Conservation (phyloP, 2,797 vertebrate species). For the Salarias fasciatus region DNA sequence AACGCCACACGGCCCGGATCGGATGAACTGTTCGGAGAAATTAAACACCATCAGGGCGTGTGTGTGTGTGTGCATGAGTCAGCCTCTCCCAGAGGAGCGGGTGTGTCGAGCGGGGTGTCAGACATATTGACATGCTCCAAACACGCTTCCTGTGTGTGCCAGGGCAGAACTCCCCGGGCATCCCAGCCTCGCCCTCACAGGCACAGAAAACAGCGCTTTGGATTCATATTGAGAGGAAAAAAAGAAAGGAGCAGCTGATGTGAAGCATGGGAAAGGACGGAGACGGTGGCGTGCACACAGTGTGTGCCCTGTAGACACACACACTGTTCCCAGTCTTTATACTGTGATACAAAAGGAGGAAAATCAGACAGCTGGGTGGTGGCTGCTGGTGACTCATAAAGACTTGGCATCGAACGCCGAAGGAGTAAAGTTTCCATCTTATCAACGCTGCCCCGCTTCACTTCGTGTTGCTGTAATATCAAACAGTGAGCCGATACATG, state of each 20-base stretch:
- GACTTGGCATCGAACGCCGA: conserved; percentile 18
- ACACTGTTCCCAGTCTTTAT: conserved; percentile 23
- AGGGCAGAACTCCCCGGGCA: conserved; percentile 21
- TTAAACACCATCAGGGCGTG: conserved; percentile 30
- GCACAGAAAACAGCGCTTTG: too few relatives aligned
- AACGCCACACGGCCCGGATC: conserved; percentile 1
- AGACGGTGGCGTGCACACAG: conserved; percentile 17
- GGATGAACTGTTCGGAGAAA: conserved; percentile 13
- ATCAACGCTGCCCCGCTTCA: too few relatives aligned
- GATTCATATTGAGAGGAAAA: too few relatives aligned
- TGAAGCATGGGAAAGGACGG: conserved; percentile 10
- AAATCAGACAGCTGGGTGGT: conserved; percentile 12
- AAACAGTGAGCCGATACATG: too few relatives aligned
- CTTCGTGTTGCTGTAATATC: too few relatives aligned
- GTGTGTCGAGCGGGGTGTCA: conserved; percentile 32
- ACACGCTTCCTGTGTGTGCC: conserved; percentile 22
- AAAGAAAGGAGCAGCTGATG: too few relatives aligned
- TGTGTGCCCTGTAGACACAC: conserved; percentile 23
- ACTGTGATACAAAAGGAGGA: conserved; percentile 20
- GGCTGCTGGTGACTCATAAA: conserved; percentile 54
- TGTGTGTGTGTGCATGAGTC: conserved; percentile 54
- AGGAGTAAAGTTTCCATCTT: not conserved
- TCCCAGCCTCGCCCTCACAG: conserved; percentile 19
- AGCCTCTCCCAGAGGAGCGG: conserved; percentile 39
- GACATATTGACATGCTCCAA: conserved; percentile 25